Evolutionary conservation across 1,140 invertebrate species (phyloP), one percentile per base, ranked within the genome.

Genomic region (Pristionchus pacificus): DNA sequence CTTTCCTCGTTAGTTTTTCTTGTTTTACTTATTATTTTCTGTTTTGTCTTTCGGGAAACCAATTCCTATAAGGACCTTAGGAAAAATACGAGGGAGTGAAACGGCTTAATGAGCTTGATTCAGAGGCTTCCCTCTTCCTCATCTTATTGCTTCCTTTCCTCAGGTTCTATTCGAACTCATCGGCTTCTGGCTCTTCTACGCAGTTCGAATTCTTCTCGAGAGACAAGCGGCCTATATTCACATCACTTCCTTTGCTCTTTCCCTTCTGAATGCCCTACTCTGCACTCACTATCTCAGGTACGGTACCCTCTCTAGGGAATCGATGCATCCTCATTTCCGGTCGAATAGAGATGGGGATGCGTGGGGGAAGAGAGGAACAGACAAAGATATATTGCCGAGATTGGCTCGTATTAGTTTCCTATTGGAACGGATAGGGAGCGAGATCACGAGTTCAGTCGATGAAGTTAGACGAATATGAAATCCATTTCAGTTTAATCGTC

Each of bases 101-200:
- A 10, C 38, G 38, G 38, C 19, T 10, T 10, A 49, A 10, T 49
- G 6, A 19, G 6, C 38, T 6, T 49, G 6, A 49, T n/a, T n/a
- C n/a, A n/a, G n/a, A n/a, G n/a, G n/a, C n/a, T n/a, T n/a, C n/a
- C n/a, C n/a, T n/a, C n/a, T n/a, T n/a, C n/a, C n/a, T n/a, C n/a
- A n/a, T n/a, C n/a, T n/a, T n/a, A n/a, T n/a, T n/a, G n/a, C n/a
- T n/a, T n/a, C n/a, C n/a, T n/a, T n/a, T 49, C 38, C 19, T 19
- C 38, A 49, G 38, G 65, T 66, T 1, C 49, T 73, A 25, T 73
- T 95, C n/a, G 89, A 93, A 62, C 88, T 97, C 14, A 92, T 94
- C 83, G 92, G 91, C 68, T 94, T 96, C 86, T 98, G 95, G 95
- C 86, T 98, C 0, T 98, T 98, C 85, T 98, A 97, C 83, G 90